These are phyloP conservation scores for Coilia nasus DNA, from an alignment of 2,797 vertebrate genomes.

Conservation along the genomic window DNA sequence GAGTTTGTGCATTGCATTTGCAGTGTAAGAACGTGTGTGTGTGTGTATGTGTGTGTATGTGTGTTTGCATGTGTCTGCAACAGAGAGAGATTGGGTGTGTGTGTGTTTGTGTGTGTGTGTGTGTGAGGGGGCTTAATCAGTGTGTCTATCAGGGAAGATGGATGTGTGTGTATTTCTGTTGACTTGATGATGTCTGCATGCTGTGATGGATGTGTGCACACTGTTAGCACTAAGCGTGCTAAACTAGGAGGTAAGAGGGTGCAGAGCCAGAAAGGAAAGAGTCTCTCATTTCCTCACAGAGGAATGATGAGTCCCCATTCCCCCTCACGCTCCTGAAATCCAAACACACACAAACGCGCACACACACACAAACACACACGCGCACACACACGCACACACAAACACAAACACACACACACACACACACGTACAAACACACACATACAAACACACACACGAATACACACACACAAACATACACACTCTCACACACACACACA, in stretches of 20 bases:
- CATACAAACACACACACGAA: neutral
- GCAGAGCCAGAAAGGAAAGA: neutral
- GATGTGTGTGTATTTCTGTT: neutral
- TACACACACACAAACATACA: too few species aligned
- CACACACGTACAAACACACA: too few species aligned
- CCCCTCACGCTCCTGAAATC: neutral
- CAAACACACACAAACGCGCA: neutral
- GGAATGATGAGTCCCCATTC: neutral
- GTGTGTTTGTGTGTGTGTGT: neutral
- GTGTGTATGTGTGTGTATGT: neutral
- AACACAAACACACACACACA: too few species aligned
- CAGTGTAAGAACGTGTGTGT: constrained; percentile 18
- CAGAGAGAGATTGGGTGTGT: too few species aligned
- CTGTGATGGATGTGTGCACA: neutral
- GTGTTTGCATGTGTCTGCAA: neutral
- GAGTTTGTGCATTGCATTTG: neutral
- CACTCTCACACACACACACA: too few species aligned
- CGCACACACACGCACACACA: too few species aligned
- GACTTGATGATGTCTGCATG: neutral
- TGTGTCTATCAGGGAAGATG: neutral
- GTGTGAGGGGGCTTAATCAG: neutral
- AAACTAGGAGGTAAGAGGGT: neutral
- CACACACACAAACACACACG: too few species aligned
- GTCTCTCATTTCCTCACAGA: neutral
- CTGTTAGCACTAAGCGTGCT: neutral